These are phyloP conservation scores for Pterostichus niger DNA, from an alignment of 2,888 invertebrate species.

Conservation along the genomic window DNA sequence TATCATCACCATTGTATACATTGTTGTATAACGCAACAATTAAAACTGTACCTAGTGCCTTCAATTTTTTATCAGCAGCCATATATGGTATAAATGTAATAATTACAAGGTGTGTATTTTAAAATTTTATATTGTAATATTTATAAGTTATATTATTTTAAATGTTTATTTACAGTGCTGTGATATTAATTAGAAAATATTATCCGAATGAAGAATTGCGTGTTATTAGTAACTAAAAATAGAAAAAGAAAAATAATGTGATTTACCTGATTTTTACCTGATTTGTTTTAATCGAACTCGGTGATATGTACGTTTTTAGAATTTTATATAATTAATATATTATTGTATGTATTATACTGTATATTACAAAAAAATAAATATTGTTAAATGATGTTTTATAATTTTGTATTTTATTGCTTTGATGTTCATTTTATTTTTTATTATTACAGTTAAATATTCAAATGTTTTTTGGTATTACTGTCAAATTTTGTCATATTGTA, in stretches of 20 bases:
- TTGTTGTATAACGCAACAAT: constrained; percentile 59
- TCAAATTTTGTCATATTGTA: no score
- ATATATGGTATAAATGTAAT: constrained; percentile 53
- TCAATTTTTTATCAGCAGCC: constrained; percentile 59
- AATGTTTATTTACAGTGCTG: constrained; percentile 58
- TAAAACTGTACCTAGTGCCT: constrained; percentile 44
- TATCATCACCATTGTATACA: constrained; percentile 60
- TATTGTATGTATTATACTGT: not conserved
- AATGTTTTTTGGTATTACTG: not conserved
- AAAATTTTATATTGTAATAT: not conserved
- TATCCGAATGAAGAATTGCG: constrained; percentile 58
- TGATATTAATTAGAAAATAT: constrained; percentile 56
- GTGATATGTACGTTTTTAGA: no score
- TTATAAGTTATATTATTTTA: not conserved
- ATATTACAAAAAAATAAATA: not conserved
- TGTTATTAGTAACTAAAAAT: constrained; percentile 40
- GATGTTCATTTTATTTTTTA: not conserved
- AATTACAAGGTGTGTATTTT: constrained; percentile 46
- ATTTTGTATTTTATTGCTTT: not conserved
- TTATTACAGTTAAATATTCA: not conserved
- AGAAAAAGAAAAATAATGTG: not conserved
- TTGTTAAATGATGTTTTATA: not conserved
- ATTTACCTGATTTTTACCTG: not conserved
- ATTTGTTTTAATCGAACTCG: no score
- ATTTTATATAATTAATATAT: no score